phyloP scores from a whole-genome alignment of 2,797 vertebrate genomes.

The Eulemur albifrons region DNA sequence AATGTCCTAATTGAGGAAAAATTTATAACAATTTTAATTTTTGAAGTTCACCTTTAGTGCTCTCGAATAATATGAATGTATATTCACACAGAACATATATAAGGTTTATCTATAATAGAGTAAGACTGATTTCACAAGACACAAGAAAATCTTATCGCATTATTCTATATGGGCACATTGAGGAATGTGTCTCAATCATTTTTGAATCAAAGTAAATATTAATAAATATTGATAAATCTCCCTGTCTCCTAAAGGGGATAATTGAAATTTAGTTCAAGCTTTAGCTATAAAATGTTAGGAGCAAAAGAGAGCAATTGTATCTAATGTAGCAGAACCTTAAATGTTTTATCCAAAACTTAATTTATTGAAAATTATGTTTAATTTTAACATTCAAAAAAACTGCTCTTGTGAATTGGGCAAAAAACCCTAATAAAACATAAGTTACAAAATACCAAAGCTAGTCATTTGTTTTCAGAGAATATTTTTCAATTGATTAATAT shows the following conservation, averaged over 20 bases:
- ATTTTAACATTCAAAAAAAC: neutral
- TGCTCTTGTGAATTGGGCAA: neutral
- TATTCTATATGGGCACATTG: neutral
- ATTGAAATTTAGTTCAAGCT: conserved; percentile 9
- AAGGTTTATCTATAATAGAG: neutral
- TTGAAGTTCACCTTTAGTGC: neutral
- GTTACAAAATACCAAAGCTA: neutral
- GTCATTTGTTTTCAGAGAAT: neutral
- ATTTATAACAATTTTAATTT: neutral
- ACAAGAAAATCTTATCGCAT: neutral
- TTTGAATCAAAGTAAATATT: neutral
- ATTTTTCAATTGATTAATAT: neutral
- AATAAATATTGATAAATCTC: conserved; percentile 14
- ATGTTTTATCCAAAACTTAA: neutral
- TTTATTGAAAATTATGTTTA: neutral
- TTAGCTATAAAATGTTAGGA: neutral
- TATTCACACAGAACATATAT: neutral
- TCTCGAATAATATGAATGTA: neutral
- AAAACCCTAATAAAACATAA: neutral
- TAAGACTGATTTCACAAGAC: neutral
- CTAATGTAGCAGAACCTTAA: neutral
- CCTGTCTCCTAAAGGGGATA: neutral
- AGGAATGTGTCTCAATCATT: neutral
- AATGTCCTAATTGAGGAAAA: neutral
- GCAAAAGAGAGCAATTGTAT: neutral